Conservation (phyloP, 2,888 invertebrate genomes). For the Heliconius sara region DNA sequence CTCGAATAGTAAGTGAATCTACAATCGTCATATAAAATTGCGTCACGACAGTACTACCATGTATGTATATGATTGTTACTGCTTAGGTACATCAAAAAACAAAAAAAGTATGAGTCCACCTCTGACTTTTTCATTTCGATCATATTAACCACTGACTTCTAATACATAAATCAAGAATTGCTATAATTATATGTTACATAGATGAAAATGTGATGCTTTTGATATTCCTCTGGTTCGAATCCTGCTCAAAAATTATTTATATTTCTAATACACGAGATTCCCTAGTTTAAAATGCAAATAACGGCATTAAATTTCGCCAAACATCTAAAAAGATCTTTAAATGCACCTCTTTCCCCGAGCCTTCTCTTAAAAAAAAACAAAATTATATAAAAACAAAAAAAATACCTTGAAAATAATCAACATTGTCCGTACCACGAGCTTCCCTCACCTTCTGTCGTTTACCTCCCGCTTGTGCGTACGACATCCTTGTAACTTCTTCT, state of each 20-base stretch:
- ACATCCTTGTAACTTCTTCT: slow-evolving; percentile 52
- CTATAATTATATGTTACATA: not conserved
- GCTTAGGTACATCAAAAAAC: too few relatives aligned
- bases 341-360: not conserved
- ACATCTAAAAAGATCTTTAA: not conserved
- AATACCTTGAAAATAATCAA: slow-evolving; percentile 75
- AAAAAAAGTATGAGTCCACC: too few relatives aligned
- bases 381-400: not conserved
- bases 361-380: not conserved
- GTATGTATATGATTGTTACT: too few relatives aligned
- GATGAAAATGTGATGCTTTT: not conserved
- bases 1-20: not conserved
- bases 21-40: not conserved
- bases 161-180: not conserved
- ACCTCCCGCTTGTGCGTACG: slow-evolving; percentile 64
- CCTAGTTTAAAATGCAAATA: not conserved
- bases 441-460: slow-evolving; percentile 76
- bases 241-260: not conserved
- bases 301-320: not conserved
- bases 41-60: not conserved
- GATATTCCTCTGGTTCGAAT: not conserved
- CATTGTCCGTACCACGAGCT: slow-evolving; percentile 56
- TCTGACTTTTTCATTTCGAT: not conserved
- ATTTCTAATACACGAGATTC: not conserved
- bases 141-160: not conserved